phyloP scores from a whole-genome alignment of 2,888 invertebrate genomes.

The Drosophila koepferae region DNA sequence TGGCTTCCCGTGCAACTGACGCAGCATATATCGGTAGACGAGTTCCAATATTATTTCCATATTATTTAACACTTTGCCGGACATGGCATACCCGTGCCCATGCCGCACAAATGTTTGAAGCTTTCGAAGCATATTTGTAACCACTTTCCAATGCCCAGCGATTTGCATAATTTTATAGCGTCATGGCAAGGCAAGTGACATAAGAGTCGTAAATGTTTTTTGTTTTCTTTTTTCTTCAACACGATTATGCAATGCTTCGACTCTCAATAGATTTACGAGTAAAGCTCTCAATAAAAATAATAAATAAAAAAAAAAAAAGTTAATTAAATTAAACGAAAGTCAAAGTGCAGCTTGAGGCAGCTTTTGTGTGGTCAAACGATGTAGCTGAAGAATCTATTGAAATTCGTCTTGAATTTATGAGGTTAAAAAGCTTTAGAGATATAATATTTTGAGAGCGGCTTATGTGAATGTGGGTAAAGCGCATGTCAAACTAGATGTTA shows the following conservation, averaged over 20 bases:
- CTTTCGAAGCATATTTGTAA: slow-evolving; percentile 22
- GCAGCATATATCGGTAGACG: slow-evolving; percentile 3
- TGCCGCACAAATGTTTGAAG: slow-evolving; percentile 15
- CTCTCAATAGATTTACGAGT: slow-evolving; percentile 2
- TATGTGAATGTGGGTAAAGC: background rate
- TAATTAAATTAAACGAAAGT: slow-evolving; percentile 49
- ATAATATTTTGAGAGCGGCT: background rate
- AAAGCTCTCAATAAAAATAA: slow-evolving; percentile 22
- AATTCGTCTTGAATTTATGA: background rate
- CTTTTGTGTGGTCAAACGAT: background rate
- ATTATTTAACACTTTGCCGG: slow-evolving; percentile 33
- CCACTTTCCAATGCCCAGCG: slow-evolving; percentile 57
- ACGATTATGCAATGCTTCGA: slow-evolving; percentile 48
- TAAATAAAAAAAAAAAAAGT: slow-evolving; percentile 41
- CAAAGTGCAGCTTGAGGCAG: slow-evolving; percentile 25
- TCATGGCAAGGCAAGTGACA: slow-evolving; percentile 49
- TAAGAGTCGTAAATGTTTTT: slow-evolving; percentile 43
- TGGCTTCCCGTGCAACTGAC: slow-evolving; percentile 12
- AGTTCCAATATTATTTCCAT: background rate
- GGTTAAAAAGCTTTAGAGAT: slow-evolving; percentile 8
- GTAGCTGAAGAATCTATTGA: slow-evolving; percentile 8
- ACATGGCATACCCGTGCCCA: slow-evolving; percentile 6
- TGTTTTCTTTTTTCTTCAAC: background rate
- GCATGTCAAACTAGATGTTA: background rate
- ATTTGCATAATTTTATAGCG: slow-evolving; percentile 48